Base-by-base conservation (phyloP, 2,113 vertebrate genomes). In the Eptesicus fuscus region DNA sequence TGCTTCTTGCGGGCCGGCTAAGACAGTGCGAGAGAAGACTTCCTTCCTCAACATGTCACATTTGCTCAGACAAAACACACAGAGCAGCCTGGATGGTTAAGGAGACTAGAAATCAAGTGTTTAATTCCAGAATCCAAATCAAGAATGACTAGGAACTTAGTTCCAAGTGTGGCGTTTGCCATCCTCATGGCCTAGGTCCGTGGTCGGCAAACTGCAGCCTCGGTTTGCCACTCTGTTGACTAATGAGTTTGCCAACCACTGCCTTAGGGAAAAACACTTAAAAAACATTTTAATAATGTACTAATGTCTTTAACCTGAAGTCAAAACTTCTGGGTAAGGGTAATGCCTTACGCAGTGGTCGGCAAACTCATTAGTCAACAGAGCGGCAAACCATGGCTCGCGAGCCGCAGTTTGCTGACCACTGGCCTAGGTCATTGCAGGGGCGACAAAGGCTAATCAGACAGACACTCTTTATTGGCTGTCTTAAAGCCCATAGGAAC, bases 11-110 rank as follows among this genome's bases (percentile, higher is more conserved):
- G 2, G 44, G 42, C 59, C 25, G 1, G 11, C 7, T 32, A 23
- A 61, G 76, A 69, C 23, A 4, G 30, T 84, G 32, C 0, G 7
- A 91, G 78, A 80, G 86, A 88, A 96, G 82, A 47, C 93, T 95
- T 93, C 91, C 47, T 92, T 96, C 77, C 65, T 53, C 73, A 23
- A 80, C 89, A 53, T 56, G 53, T 40, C 22, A 9, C 5, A 25
- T n/a, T 49, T 96, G 83, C 92, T 97, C 97, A 98, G 71, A 71
- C n/a, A 78, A 95, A 83, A 42, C n/a, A 17, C 94, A 90, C 88
- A 69, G 83, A 94, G 73, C 11, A 92, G 44, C 84, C 86, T 61
- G 0, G 0, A 73, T 88, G 78, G 88, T 80, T 85, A 88, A 98
- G 92, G 37, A 93, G 76, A 96, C 16, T 56, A 76, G 63, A 96